Conservation (phyloP, 2,113 vertebrate genomes). For the Tragelaphus scriptus region DNA sequence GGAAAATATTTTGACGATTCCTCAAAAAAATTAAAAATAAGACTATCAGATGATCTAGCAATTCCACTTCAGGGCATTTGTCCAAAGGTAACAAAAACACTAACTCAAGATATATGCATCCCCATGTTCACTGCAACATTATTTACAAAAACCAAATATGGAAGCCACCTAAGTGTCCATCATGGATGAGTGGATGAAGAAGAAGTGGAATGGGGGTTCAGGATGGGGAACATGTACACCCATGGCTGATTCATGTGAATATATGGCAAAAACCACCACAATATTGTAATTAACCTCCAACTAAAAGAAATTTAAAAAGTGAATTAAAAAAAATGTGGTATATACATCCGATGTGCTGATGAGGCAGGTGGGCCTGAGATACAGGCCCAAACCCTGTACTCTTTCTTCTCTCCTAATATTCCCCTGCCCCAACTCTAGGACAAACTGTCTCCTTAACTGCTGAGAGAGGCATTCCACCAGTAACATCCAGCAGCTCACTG, state of each 20-base stretch:
- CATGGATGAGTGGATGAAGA: not conserved
- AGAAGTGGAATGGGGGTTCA: not conserved
- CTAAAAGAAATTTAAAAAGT: not conserved
- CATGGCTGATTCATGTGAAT: not conserved
- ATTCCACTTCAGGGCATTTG: not conserved
- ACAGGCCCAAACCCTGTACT: not conserved
- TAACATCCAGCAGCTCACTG: not conserved
- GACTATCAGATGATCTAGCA: not conserved
- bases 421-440: not conserved
- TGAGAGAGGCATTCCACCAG: not conserved
- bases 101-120: not conserved
- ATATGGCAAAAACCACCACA: not conserved
- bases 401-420: not conserved
- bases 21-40: not conserved
- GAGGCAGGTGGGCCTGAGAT: not conserved
- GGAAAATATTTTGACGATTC: not conserved
- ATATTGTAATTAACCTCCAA: not conserved
- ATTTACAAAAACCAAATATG: not conserved
- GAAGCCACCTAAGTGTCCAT: not conserved
- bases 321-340: not conserved
- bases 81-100: not conserved
- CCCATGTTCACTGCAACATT: not conserved
- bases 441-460: not conserved
- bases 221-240: not conserved
- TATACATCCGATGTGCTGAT: not conserved